phyloP scores from a whole-genome alignment of 2,797 vertebrate species.

The Chiloscyllium punctatum region DNA sequence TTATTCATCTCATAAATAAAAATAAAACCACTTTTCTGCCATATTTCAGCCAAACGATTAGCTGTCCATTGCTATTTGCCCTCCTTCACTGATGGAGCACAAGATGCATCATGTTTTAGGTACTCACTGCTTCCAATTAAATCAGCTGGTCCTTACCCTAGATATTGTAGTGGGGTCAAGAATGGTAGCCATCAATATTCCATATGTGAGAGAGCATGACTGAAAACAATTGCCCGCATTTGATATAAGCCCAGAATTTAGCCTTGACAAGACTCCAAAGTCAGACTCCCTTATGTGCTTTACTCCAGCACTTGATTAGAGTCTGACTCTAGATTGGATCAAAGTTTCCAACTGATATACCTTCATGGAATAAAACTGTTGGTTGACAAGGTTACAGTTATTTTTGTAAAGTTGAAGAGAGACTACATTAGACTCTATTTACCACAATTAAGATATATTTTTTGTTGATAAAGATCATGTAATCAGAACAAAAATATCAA shows the following conservation, averaged over 20 bases:
- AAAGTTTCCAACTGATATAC: neutral
- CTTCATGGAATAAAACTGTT: neutral
- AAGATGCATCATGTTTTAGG: neutral
- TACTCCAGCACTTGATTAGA: neutral
- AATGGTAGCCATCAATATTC: neutral
- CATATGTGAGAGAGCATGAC: neutral
- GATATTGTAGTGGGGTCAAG: neutral
- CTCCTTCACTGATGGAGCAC: neutral
- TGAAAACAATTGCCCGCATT: neutral
- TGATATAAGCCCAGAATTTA: neutral
- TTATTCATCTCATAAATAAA: neutral
- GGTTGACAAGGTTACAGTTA: neutral
- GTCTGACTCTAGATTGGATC: neutral
- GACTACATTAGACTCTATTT: neutral
- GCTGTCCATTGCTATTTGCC: neutral
- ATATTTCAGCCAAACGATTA: neutral
- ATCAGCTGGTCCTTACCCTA: neutral
- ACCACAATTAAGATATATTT: neutral
- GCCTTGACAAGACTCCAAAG: neutral
- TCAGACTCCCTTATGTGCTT: neutral
- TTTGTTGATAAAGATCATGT: neutral
- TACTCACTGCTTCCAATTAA: neutral
- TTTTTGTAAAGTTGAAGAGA: neutral
- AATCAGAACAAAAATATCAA: neutral
- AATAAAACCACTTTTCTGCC: neutral